phyloP scores from a whole-genome alignment of 1,140 invertebrate species.

The Dryas iulia region DNA sequence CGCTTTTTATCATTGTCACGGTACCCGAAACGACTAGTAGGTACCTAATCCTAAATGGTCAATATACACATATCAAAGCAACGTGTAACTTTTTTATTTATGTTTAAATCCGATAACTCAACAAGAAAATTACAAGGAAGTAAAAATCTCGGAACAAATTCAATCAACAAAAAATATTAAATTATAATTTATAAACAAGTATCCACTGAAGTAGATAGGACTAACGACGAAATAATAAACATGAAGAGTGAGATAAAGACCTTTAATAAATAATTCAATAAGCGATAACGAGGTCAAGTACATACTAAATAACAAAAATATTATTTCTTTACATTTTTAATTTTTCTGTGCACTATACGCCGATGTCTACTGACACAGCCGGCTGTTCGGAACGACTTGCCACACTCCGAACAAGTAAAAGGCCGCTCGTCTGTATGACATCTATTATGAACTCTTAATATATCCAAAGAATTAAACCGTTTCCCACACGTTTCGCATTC shows the following conservation, averaged over 20 bases:
- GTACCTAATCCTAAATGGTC: no score
- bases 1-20: no score
- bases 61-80: no score
- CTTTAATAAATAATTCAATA: conserved; percentile 43
- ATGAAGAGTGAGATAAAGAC: conserved; percentile 31
- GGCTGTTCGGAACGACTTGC: conserved; percentile 73
- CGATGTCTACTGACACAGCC: conserved; percentile 75
- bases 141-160: no score
- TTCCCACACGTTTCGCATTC: conserved; percentile 80
- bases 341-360: conserved; percentile 60
- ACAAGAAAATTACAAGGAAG: no score
- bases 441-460: conserved; percentile 87
- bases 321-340: conserved; percentile 39
- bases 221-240: conserved; percentile 21
- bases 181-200: not conserved
- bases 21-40: no score
- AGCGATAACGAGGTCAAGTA: conserved; percentile 40
- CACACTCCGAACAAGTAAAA: conserved; percentile 81
- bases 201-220: not conserved
- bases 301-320: conserved; percentile 36
- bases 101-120: no score
- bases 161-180: not conserved
- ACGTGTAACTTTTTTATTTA: no score
- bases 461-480: conserved; percentile 75
- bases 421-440: conserved; percentile 87